A percentile compares a stretch with the other conserved stretches of the same genome.
Evolutionary conservation across 2,888 invertebrate genomes (phyloP).

Genomic region (Pachliopta kotzebuea): DNA sequence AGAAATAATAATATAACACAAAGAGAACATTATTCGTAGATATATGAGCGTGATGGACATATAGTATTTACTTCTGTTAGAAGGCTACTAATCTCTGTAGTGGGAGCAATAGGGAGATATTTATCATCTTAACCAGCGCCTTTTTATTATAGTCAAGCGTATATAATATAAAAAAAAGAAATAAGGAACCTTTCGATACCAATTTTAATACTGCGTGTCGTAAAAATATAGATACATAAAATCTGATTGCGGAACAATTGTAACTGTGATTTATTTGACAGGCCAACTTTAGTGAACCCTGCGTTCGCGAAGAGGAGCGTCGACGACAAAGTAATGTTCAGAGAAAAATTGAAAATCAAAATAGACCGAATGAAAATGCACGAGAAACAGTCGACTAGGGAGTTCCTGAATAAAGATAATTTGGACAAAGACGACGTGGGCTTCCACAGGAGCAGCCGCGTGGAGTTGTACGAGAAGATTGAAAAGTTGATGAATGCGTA

Average conservation of each 20-base stretch:
- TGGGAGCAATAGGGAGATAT: too few species aligned
- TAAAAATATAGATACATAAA: conserved; percentile 15
- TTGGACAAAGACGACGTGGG: conserved; percentile 56
- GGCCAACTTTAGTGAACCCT: conserved; percentile 55
- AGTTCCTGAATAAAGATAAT: conserved; percentile 52
- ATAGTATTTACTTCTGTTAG: too few species aligned
- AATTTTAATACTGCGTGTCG: conserved; percentile 4
- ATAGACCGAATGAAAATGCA: conserved; percentile 64
- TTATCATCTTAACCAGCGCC: too few species aligned
- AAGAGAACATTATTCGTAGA: too few species aligned
- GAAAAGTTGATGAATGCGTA: conserved; percentile 83
- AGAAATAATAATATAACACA: too few species aligned
- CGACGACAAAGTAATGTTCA: conserved; percentile 45
- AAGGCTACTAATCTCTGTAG: too few species aligned
- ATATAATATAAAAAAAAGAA: too few species aligned
- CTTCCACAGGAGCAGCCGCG: conserved; percentile 82
- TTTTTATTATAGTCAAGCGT: too few species aligned
- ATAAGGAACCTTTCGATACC: conserved; percentile 4
- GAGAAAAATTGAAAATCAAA: conserved; percentile 61
- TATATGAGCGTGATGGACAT: too few species aligned
- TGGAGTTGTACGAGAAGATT: conserved; percentile 82
- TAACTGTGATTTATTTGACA: conserved; percentile 35
- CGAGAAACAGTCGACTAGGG: conserved; percentile 45
- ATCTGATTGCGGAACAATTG: conserved; percentile 25
- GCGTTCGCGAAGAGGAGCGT: conserved; percentile 65